These are phyloP conservation scores for Siniperca undulata DNA, from an alignment of 2,797 vertebrate genomes.

Conservation along the genomic window DNA sequence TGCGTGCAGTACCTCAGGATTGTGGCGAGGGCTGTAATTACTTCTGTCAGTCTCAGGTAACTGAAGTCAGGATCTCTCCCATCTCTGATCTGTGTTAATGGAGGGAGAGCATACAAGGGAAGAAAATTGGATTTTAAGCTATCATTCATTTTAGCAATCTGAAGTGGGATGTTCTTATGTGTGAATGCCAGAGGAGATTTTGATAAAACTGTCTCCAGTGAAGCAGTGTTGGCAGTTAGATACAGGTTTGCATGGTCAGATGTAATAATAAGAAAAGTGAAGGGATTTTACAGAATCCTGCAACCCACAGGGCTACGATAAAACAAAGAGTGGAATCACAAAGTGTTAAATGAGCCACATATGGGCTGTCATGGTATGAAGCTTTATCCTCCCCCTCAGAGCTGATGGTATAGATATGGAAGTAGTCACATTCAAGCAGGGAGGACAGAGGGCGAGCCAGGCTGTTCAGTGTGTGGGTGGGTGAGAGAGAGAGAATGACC, in stretches of 20 bases:
- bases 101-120: conserved; percentile 30
- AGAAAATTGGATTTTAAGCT: conserved; percentile 52
- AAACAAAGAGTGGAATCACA: conserved; percentile 41
- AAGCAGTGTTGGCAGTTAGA: conserved; percentile 32
- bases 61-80: conserved; percentile 60
- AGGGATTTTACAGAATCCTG: conserved; percentile 12
- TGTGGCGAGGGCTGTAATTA: conserved; percentile 71
- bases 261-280: conserved; percentile 23
- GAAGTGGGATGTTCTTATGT: conserved; percentile 26
- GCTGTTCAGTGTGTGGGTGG: conserved; percentile 84
- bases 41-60: conserved; percentile 75
- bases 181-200: conserved; percentile 19
- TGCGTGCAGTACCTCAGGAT: conserved; percentile 41
- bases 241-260: conserved; percentile 24
- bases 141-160: conserved; percentile 38
- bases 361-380: conserved; percentile 65
- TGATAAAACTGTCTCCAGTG: conserved; percentile 13
- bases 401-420: conserved; percentile 78
- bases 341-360: conserved; percentile 68
- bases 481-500: conserved; percentile 14
- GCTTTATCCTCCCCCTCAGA: conserved; percentile 69
- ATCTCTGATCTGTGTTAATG: conserved; percentile 54
- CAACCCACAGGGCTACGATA: conserved; percentile 4
- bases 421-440: conserved; percentile 59
- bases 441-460: conserved; percentile 81